Percentiles rank a stretch among this genome's conserved stretches.
Evolutionary conservation across 2,888 invertebrate genomes (phyloP).

Genomic region (Platynereis dumerilii): DNA sequence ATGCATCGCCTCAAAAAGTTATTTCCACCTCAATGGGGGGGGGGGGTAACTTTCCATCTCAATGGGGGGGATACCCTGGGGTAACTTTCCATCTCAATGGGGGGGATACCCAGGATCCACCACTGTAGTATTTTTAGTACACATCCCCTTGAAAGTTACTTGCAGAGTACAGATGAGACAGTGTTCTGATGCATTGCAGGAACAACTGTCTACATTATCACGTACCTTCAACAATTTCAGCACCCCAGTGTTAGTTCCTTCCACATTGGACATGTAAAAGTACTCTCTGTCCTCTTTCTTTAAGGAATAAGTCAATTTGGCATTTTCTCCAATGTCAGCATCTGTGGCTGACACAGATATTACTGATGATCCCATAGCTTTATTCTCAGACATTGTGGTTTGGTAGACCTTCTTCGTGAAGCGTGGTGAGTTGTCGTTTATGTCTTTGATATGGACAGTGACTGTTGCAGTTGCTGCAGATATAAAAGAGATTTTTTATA

Average conservation of each 20-base stretch:
- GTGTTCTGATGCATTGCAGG: no score
- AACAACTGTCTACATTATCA: no score
- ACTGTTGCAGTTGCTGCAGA: constrained; percentile 55
- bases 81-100: no score
- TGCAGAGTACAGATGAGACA: no score
- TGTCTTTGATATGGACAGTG: constrained; percentile 63
- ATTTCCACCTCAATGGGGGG: no score
- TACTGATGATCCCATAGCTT: constrained; percentile 37
- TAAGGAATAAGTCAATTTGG: constrained; percentile 85
- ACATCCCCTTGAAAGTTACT: no score
- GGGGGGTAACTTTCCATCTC: no score
- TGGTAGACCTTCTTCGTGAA: constrained; percentile 47
- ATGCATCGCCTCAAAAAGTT: no score
- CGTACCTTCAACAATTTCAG: constrained; percentile 41
- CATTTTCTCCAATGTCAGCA: constrained; percentile 72
- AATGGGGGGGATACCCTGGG: no score
- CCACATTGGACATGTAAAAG: constrained; percentile 38
- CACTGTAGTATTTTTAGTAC: no score
- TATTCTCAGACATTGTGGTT: constrained; percentile 41
- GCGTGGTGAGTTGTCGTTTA: constrained; percentile 64
- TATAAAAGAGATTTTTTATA: no score
- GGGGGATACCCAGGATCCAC: no score
- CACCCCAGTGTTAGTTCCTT: constrained; percentile 41
- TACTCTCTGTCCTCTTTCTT: constrained; percentile 41
- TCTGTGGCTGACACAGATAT: constrained; percentile 58